phyloP scores from a whole-genome alignment of 2,888 invertebrate species.

The Caenorhabditis zanzibari region DNA sequence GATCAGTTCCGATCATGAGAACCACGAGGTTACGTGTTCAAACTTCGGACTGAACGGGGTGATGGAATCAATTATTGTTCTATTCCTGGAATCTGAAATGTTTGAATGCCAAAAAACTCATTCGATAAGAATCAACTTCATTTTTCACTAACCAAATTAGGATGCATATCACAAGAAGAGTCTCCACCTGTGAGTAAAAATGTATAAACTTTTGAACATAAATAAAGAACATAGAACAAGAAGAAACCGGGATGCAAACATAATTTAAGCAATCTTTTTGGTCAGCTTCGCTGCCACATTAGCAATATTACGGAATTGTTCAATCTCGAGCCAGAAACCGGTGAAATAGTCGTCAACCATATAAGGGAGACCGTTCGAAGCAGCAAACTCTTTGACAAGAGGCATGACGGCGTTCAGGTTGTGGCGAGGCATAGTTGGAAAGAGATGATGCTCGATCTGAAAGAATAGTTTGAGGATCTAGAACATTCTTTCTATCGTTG shows the following conservation, averaged over 20 bases:
- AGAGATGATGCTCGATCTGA: slow-evolving; percentile 82
- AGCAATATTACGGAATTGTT: slow-evolving; percentile 80
- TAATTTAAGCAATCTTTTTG: slow-evolving; percentile 39
- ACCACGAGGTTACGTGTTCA: not conserved
- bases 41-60: too few relatives aligned
- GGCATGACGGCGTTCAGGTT: slow-evolving; percentile 81
- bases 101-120: too few relatives aligned
- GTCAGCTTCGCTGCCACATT: slow-evolving; percentile 75
- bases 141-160: slow-evolving; percentile 34
- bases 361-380: slow-evolving; percentile 80
- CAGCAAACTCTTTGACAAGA: slow-evolving; percentile 80
- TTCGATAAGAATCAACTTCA: slow-evolving; percentile 4
- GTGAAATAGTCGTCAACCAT: slow-evolving; percentile 83
- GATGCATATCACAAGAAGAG: slow-evolving; percentile 29
- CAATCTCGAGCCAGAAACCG: slow-evolving; percentile 78
- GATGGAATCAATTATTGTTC: too few relatives aligned
- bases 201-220: slow-evolving; percentile 11
- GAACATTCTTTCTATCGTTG: too few relatives aligned
- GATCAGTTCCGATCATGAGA: not conserved
- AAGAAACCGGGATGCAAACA: slow-evolving; percentile 11
- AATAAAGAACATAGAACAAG: slow-evolving; percentile 25
- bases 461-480: slow-evolving; percentile 1
- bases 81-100: not conserved
- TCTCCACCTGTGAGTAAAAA: slow-evolving; percentile 8
- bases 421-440: slow-evolving; percentile 83